Evolutionary conservation across 1,140 invertebrate genomes (phyloP).

Genomic region (Tetramorium simillimum): DNA sequence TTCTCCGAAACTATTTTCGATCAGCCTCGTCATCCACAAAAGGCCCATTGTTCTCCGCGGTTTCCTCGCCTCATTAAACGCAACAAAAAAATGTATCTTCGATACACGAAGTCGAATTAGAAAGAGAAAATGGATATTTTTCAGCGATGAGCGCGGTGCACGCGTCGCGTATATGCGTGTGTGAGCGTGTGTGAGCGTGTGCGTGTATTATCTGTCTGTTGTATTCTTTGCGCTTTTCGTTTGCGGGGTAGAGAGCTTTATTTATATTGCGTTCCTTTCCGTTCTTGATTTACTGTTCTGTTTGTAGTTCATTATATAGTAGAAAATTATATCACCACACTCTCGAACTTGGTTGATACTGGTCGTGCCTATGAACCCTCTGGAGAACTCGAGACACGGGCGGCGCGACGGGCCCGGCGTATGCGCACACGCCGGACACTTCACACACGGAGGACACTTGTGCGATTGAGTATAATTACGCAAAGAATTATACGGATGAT

Average conservation of each 20-base stretch:
- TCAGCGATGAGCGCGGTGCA: constrained; percentile 35
- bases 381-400: constrained; percentile 85
- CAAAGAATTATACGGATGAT: constrained; percentile 60
- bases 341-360: constrained; percentile 81
- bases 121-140: constrained; percentile 48
- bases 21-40: constrained; percentile 16
- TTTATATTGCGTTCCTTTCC: constrained; percentile 84
- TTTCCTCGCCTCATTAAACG: constrained; percentile 50
- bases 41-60: constrained; percentile 23
- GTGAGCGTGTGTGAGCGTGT: constrained; percentile 56
- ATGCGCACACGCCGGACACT: constrained; percentile 79
- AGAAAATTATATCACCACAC: constrained; percentile 83
- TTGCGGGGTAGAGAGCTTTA: constrained; percentile 89
- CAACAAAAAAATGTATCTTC: constrained; percentile 46
- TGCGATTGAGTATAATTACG: constrained; percentile 82
- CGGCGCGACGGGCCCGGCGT: constrained; percentile 68
- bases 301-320: constrained; percentile 83
- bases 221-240: constrained; percentile 84
- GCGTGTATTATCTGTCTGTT: constrained; percentile 75
- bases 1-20: constrained; percentile 5
- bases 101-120: constrained; percentile 42
- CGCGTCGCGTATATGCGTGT: constrained; percentile 43
- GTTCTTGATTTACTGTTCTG: constrained; percentile 82
- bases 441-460: constrained; percentile 77
- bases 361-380: constrained; percentile 77